phyloP scores from a whole-genome alignment of 37 sponge, comb jelly and placozoan species.

The Halisarca cf. caerulea region DNA sequence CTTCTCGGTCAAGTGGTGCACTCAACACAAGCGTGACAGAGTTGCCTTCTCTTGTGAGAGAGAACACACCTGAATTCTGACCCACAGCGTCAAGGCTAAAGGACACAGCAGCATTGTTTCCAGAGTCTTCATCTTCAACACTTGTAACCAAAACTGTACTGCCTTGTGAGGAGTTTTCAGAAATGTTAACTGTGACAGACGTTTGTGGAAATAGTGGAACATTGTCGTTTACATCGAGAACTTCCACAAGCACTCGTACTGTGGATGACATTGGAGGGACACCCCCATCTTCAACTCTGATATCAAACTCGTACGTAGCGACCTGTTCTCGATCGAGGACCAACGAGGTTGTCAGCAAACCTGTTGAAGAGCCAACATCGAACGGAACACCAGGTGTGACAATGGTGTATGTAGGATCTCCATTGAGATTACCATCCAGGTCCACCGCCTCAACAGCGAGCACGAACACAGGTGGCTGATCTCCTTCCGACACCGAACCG shows the following conservation, averaged over 20 bases:
- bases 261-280: not conserved
- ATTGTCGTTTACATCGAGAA: constrained; percentile 82
- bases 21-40: constrained; percentile 30
- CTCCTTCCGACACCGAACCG: constrained; percentile 21
- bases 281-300: constrained; percentile 43
- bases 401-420: constrained; percentile 26
- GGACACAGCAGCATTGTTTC: constrained; percentile 27
- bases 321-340: constrained; percentile 7
- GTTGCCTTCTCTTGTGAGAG: not conserved
- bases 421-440: constrained; percentile 35
- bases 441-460: constrained; percentile 47
- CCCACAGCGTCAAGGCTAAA: not conserved
- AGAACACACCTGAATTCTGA: not conserved
- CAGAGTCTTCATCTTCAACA: constrained; percentile 49
- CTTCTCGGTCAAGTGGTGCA: constrained; percentile 71
- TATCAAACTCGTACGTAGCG: not conserved
- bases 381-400: constrained; percentile 21
- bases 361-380: constrained; percentile 1
- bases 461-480: not conserved
- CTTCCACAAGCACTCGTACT: constrained; percentile 35
- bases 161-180: constrained; percentile 38
- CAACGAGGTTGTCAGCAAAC: constrained; percentile 2
- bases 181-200: constrained; percentile 26
- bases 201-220: constrained; percentile 54
- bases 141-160: not conserved